These are phyloP conservation scores for Drosophila mauritiana DNA, from an alignment of 1,140 invertebrate species.

Conservation along the genomic window DNA sequence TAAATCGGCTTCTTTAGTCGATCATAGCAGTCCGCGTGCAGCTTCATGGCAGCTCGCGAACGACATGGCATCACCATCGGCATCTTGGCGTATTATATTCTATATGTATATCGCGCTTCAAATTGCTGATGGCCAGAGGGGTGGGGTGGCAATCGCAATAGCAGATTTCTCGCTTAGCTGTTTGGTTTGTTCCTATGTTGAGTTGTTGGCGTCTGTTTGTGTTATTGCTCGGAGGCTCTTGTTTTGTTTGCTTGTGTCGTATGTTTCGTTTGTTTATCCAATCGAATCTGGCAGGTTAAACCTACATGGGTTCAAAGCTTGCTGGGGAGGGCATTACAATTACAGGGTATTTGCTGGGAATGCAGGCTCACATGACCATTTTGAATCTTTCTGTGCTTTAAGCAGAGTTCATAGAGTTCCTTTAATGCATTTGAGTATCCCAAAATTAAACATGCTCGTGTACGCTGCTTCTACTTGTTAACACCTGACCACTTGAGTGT, in stretches of 20 bases:
- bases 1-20: slow-evolving; percentile 41
- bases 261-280: background rate
- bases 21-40: slow-evolving; percentile 61
- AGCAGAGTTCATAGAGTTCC: too few species aligned
- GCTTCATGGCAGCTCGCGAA: slow-evolving; percentile 13
- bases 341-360: background rate
- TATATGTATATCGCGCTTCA: too few species aligned
- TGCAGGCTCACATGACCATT: too few species aligned
- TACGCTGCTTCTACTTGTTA: slow-evolving; percentile 7
- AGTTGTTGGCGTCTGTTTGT: slow-evolving; percentile 11
- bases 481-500: slow-evolving; percentile 31
- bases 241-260: slow-evolving; percentile 21
- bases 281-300: slow-evolving; percentile 13
- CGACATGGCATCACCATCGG: slow-evolving; percentile 54
- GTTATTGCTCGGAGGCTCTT: slow-evolving; percentile 38
- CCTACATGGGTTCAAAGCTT: background rate
- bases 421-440: too few species aligned
- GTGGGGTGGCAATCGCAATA: background rate
- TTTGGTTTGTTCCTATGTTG: background rate
- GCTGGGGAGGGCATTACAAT: background rate
- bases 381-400: too few species aligned
- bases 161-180: background rate
- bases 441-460: background rate
- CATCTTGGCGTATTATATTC: slow-evolving; percentile 19
- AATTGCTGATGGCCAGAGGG: background rate